A percentile compares a stretch with the other conserved stretches of the same genome.
Evolutionary conservation across 2,797 vertebrate genomes (phyloP).

Genomic region (Loris lydekkerianus): DNA sequence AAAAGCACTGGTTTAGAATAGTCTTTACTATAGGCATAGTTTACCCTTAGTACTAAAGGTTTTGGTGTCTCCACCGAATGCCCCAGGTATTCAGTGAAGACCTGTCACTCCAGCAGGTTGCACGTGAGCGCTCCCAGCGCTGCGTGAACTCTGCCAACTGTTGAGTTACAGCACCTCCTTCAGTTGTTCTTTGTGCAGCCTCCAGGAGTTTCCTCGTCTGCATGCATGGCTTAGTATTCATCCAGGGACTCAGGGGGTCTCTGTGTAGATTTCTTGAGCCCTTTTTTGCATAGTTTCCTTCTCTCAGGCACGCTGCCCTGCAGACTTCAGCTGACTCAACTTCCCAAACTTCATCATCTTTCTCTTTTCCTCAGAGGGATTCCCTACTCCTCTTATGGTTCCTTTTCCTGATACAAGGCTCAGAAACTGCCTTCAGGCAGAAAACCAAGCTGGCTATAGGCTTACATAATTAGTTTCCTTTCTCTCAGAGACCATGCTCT

Average conservation of each 20-base stretch:
- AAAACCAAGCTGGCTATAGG: neutral
- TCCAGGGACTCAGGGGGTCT: neutral
- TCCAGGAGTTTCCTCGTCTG: neutral
- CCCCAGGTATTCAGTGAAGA: neutral
- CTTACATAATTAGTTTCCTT: neutral
- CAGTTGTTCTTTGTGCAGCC: neutral
- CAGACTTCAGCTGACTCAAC: neutral
- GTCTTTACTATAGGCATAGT: neutral
- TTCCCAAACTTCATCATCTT: neutral
- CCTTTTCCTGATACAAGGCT: neutral
- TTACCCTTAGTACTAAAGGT: constrained; percentile 8
- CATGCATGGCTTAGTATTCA: neutral
- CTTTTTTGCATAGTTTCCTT: neutral
- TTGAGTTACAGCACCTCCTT: neutral
- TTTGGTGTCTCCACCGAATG: neutral
- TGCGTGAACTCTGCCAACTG: neutral
- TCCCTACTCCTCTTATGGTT: neutral
- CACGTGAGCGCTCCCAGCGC: neutral
- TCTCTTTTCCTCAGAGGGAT: neutral
- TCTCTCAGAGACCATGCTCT: neutral
- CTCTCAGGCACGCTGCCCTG: neutral
- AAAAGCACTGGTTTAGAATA: neutral
- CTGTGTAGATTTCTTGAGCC: neutral
- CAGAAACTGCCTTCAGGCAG: neutral
- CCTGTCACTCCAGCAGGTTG: neutral